phyloP scores from a whole-genome alignment of 2,888 invertebrate genomes.

The Cosmopolites sordidus region DNA sequence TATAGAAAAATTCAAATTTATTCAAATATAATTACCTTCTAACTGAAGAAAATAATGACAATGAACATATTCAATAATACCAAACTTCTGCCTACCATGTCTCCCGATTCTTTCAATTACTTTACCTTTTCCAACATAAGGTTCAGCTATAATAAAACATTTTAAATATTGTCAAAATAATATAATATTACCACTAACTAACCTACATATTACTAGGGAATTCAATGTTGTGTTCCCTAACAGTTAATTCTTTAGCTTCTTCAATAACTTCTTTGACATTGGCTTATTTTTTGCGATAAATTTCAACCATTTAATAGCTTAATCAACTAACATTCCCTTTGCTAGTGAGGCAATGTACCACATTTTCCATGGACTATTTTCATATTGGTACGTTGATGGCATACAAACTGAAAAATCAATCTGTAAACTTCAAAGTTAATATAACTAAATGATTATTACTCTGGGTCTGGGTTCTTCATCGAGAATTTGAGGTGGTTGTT shows the following conservation, averaged over 20 bases:
- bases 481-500: constrained; percentile 73
- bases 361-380: constrained; percentile 88
- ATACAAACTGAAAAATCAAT: constrained; percentile 67
- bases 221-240: constrained; percentile 87
- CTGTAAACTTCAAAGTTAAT: constrained; percentile 1
- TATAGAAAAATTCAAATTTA: background rate
- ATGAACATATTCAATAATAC: constrained; percentile 73
- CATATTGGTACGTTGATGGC: constrained; percentile 77
- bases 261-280: constrained; percentile 70
- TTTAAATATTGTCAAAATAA: background rate
- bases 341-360: constrained; percentile 88
- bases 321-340: constrained; percentile 89
- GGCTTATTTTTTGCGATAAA: constrained; percentile 81
- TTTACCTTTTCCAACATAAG: constrained; percentile 71
- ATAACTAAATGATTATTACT: constrained; percentile 54
- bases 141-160: constrained; percentile 67
- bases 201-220: constrained; percentile 94
- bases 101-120: constrained; percentile 76
- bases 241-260: constrained; percentile 86
- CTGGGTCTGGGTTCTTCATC: constrained; percentile 77
- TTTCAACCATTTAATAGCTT: constrained; percentile 85
- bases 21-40: constrained; percentile 63
- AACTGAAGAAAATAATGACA: constrained; percentile 85
- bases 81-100: constrained; percentile 70
- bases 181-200: constrained; percentile 54